phyloP scores from a whole-genome alignment of 2,113 vertebrate species.

The Archocentrus centrarchus region DNA sequence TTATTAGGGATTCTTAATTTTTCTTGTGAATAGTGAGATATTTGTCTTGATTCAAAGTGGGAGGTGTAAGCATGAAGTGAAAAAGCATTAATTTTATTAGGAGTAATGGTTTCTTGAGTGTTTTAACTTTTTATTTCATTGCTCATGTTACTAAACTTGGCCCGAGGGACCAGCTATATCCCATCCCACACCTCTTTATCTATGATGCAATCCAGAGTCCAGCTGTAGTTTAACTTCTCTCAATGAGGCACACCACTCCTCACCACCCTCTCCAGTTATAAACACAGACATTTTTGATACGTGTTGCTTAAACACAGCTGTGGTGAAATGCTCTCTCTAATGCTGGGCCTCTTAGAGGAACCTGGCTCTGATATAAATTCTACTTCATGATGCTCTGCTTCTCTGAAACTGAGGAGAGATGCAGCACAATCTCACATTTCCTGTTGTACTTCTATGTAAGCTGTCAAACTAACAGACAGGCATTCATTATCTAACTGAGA shows the following conservation, averaged over 20 bases:
- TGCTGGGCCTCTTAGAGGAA: conserved; percentile 28
- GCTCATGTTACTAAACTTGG: background rate
- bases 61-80: background rate
- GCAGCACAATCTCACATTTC: background rate
- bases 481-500: background rate
- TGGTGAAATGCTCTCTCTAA: conserved; percentile 10
- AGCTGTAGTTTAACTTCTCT: conserved; percentile 38
- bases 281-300: conserved; percentile 43
- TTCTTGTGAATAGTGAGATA: background rate
- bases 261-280: conserved; percentile 11
- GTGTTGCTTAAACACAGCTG: conserved; percentile 60
- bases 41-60: background rate
- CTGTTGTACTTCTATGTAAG: background rate
- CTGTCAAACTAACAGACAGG: conserved; percentile 11
- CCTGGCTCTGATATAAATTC: conserved; percentile 37
- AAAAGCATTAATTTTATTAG: background rate
- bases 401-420: background rate
- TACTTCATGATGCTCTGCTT: background rate
- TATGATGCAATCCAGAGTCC: conserved; percentile 28
- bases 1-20: background rate
- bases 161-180: background rate
- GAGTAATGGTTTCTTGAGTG: background rate
- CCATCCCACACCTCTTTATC: conserved; percentile 9
- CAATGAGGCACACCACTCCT: background rate
- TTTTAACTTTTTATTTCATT: background rate